Conservation (phyloP, 64 coral and sea anemone species). For the Porites lutea region DNA sequence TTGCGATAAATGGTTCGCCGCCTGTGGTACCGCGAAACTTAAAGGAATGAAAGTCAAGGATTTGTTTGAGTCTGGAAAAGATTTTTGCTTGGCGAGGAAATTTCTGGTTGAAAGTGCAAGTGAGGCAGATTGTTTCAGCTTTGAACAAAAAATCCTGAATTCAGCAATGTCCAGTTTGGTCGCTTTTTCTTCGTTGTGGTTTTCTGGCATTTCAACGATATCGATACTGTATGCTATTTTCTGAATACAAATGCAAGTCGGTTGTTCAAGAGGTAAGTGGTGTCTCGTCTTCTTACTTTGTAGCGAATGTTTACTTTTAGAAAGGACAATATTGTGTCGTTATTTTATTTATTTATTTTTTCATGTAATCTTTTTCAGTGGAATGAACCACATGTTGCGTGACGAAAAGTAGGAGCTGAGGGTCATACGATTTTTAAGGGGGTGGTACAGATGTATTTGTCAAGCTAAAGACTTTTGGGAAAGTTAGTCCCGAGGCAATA, state of each 20-base stretch:
- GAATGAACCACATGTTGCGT: too few relatives aligned
- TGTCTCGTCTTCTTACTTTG: neutral
- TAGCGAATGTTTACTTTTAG: neutral
- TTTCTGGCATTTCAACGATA: neutral
- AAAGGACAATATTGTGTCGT: neutral
- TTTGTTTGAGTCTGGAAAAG: conserved; percentile 68
- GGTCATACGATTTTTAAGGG: too few relatives aligned
- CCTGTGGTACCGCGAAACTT: conserved; percentile 76
- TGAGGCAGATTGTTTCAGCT: conserved; percentile 67
- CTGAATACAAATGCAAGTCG: neutral
- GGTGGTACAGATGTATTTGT: too few relatives aligned
- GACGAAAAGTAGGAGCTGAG: too few relatives aligned
- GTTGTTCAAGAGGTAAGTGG: neutral
- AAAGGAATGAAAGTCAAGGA: conserved; percentile 84
- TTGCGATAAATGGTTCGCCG: conserved; percentile 77
- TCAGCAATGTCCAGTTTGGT: neutral
- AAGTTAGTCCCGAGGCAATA: too few relatives aligned
- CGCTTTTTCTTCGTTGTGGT: neutral
- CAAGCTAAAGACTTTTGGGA: too few relatives aligned
- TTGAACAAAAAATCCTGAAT: neutral
- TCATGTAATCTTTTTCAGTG: too few relatives aligned
- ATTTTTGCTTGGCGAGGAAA: conserved; percentile 90
- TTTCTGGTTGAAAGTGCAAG: conserved; percentile 61
- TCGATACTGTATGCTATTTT: neutral
- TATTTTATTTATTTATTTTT: too few relatives aligned